These are phyloP conservation scores for Salvator merianae DNA, from an alignment of 2,113 vertebrate genomes.

Conservation along the genomic window DNA sequence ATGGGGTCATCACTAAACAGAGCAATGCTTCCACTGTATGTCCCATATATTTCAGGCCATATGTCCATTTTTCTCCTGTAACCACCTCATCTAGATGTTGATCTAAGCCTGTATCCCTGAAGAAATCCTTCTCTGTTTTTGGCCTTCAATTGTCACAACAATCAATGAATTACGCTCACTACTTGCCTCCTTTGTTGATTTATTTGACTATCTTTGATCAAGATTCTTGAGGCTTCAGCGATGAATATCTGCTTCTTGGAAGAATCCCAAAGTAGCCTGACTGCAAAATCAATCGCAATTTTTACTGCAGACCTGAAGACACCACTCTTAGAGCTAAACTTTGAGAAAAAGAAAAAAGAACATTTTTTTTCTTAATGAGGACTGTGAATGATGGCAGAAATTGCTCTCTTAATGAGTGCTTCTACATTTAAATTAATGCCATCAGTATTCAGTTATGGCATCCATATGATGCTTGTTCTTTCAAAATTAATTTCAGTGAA, in stretches of 20 bases:
- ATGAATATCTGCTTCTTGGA: constrained; percentile 13
- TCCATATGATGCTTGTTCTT: not conserved
- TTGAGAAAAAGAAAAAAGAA: not conserved
- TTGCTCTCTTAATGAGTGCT: not conserved
- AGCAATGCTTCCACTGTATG: too few relatives aligned
- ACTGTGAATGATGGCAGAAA: not conserved
- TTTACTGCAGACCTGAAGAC: not conserved
- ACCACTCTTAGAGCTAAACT: not conserved
- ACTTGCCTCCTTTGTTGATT: not conserved
- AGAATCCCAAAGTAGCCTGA: constrained; percentile 5
- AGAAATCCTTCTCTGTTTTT: not conserved
- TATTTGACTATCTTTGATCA: constrained; percentile 5
- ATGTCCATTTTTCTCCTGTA: too few relatives aligned
- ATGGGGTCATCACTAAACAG: too few relatives aligned
- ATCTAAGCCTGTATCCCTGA: not conserved
- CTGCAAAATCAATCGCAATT: constrained; percentile 7
- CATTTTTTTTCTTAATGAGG: not conserved
- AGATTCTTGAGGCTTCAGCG: constrained; percentile 4
- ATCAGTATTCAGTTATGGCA: not conserved
- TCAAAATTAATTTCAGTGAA: not conserved
- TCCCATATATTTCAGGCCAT: too few relatives aligned
- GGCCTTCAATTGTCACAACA: not conserved
- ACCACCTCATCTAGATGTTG: too few relatives aligned
- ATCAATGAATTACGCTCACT: not conserved
- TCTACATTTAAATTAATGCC: not conserved